phyloP scores from a whole-genome alignment of 92 coral and sea anemone genomes.

The Palythoa grandis region DNA sequence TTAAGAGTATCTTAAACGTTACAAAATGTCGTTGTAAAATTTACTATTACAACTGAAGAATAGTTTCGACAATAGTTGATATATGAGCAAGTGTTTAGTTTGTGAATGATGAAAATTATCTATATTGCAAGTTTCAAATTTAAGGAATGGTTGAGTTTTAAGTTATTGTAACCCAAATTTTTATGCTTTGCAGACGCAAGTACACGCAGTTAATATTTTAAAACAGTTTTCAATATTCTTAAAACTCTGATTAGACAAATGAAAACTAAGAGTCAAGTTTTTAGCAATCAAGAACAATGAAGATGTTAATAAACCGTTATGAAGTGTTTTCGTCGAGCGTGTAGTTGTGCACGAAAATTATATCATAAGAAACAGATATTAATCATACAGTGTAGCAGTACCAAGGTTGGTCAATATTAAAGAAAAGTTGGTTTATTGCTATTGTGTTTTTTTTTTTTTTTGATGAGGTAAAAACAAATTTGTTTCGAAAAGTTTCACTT shows the following conservation, averaged over 20 bases:
- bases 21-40: constrained; percentile 2
- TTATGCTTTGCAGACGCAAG: constrained; percentile 35
- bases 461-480: constrained; percentile 10
- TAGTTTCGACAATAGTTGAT: constrained; percentile 19
- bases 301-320: constrained; percentile 16
- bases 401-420: constrained; percentile 16
- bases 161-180: constrained; percentile 16
- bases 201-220: constrained; percentile 20
- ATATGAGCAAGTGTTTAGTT: constrained; percentile 30
- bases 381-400: constrained; percentile 6
- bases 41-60: constrained; percentile 19
- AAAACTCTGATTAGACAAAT: neutral
- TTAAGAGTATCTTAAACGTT: constrained; percentile 3
- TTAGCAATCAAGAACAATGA: constrained; percentile 30
- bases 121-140: constrained; percentile 4
- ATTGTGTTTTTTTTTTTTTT: constrained; percentile 29
- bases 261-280: constrained; percentile 29
- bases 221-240: neutral
- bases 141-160: constrained; percentile 9
- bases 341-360: constrained; percentile 28
- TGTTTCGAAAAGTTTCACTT: constrained; percentile 14
- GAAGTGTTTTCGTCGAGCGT: constrained; percentile 35
- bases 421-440: constrained; percentile 14
- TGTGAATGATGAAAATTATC: neutral
- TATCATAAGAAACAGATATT: constrained; percentile 17